Conservation (phyloP, 2,113 vertebrate genomes). For the Mormoops blainvillei region DNA sequence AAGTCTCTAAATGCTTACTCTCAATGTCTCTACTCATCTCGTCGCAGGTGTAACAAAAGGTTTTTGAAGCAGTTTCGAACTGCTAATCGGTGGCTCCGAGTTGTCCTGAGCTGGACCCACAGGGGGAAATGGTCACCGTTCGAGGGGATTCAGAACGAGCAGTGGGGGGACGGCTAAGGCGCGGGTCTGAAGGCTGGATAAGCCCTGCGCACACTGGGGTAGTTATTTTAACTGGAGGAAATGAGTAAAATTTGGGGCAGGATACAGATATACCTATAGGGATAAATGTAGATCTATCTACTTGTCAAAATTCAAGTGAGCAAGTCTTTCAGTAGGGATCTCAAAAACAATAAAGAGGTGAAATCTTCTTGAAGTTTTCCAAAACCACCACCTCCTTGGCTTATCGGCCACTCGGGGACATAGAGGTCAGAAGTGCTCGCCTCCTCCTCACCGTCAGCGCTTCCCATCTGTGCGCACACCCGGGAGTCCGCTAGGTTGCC, state of each 20-base stretch:
- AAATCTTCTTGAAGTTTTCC: too few relatives aligned
- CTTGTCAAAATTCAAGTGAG: neutral
- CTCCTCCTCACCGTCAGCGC: neutral
- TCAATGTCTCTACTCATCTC: neutral
- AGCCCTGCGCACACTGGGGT: fast-evolving
- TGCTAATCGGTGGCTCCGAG: too few relatives aligned
- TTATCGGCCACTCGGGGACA: fast-evolving
- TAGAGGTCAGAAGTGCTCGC: neutral
- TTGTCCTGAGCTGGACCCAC: neutral
- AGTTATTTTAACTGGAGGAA: neutral
- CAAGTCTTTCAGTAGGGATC: neutral
- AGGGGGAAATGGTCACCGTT: too few relatives aligned
- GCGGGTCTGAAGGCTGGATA: neutral
- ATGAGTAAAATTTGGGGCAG: neutral
- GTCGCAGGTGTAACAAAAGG: neutral
- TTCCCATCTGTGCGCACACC: fast-evolving
- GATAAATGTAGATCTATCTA: too few relatives aligned
- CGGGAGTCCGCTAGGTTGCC: neutral
- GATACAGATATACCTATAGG: fast-evolving
- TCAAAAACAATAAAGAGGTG: neutral
- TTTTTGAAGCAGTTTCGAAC: neutral
- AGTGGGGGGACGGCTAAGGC: neutral
- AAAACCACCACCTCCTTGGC: fast-evolving
- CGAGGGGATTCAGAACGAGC: neutral
- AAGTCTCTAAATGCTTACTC: neutral